Evolutionary conservation across 2,797 vertebrate genomes (phyloP).

Genomic region (Sebastes miniatus): DNA sequence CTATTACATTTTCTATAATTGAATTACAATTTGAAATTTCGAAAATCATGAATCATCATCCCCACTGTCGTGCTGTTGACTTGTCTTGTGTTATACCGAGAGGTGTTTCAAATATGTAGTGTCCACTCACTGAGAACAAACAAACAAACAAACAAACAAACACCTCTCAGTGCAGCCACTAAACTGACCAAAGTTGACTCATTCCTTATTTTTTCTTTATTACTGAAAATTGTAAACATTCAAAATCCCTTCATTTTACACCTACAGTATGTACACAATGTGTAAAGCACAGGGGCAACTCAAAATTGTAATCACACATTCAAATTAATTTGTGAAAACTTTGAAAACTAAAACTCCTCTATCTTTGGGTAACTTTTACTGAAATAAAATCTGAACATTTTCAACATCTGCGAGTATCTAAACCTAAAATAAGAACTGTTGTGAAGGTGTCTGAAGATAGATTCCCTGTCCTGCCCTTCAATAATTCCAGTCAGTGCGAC

Average conservation of each 20-base stretch:
- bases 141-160: neutral
- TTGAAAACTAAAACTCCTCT: no score
- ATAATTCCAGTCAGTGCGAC: constrained; percentile 23
- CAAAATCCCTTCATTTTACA: neutral
- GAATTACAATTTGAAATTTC: no score
- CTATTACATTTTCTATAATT: no score
- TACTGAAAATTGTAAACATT: neutral
- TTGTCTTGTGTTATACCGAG: no score
- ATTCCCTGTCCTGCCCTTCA: neutral
- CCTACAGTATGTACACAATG: neutral
- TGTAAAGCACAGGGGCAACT: neutral
- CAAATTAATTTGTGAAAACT: no score
- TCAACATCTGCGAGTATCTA: neutral
- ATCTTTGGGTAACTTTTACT: no score
- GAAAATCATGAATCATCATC: no score
- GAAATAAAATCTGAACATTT: no score
- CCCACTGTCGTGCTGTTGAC: accelerated
- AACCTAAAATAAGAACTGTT: neutral
- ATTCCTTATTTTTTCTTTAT: neutral
- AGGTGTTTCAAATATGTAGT: accelerated
- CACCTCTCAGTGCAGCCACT: neutral
- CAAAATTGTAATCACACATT: no score
- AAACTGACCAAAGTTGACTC: neutral
- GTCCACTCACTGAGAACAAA: neutral
- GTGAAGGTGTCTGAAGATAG: neutral